These are phyloP conservation scores for Apus apus DNA, from an alignment of 2,113 vertebrate species.

Conservation along the genomic window DNA sequence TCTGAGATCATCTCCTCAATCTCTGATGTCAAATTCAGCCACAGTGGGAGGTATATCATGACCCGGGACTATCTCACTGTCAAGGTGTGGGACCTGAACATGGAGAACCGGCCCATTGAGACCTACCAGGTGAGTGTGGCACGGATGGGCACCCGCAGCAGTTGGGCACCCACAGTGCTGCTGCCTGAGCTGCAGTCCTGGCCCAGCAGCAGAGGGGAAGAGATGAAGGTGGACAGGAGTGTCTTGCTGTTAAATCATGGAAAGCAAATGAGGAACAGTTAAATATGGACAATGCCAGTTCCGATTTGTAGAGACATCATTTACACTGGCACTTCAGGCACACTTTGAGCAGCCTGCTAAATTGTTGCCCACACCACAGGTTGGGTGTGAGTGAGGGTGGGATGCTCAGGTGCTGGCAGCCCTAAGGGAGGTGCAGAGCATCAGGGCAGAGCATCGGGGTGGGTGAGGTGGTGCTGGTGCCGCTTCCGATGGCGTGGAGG, in stretches of 20 bases:
- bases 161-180: fast-evolving
- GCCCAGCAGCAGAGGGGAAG: fast-evolving
- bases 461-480: fast-evolving
- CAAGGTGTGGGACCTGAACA: constrained; percentile 97
- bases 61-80: constrained; percentile 95
- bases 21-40: constrained; percentile 96
- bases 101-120: constrained; percentile 95
- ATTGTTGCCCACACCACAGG: background rate
- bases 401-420: background rate
- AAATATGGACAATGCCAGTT: background rate
- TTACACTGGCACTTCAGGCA: too few species aligned
- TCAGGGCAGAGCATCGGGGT: fast-evolving
- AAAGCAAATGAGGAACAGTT: background rate
- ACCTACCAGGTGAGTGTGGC: constrained; percentile 85
- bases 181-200: fast-evolving
- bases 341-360: background rate
- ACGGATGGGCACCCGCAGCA: fast-evolving
- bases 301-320: too few species aligned
- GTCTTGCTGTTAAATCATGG: fast-evolving
- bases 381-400: too few species aligned
- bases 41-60: constrained; percentile 96
- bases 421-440: too few species aligned
- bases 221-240: background rate
- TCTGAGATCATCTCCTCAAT: constrained; percentile 98
- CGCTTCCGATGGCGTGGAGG: fast-evolving